A percentile compares a stretch with the other conserved stretches of the same genome.
Conservation (phyloP, 2,113 vertebrate genomes). For the Xenopus laevis region DNA sequence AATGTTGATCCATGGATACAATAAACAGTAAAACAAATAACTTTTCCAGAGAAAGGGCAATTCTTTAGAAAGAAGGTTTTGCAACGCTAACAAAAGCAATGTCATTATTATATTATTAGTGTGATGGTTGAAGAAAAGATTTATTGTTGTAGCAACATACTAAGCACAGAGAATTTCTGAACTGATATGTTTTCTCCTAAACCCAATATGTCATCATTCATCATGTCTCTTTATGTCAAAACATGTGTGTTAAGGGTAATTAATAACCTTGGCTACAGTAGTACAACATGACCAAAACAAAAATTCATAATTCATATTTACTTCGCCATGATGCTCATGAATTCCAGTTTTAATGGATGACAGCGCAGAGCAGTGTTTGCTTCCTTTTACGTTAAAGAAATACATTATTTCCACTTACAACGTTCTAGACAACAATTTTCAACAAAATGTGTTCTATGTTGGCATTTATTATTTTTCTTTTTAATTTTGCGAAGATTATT, state of each 20-base stretch:
- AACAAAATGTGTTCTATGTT: neutral
- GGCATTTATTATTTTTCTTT: too few relatives aligned
- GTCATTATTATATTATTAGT: neutral
- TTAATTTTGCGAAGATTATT: too few relatives aligned
- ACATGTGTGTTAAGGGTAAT: constrained; percentile 18
- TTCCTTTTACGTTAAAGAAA: neutral
- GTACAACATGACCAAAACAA: constrained; percentile 15
- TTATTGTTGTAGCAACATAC: constrained; percentile 5
- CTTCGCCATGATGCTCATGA: neutral
- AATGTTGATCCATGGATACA: constrained; percentile 52
- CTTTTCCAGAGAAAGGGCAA: neutral
- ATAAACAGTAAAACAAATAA: constrained; percentile 15
- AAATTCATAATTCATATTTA: constrained; percentile 21
- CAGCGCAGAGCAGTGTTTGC: too few relatives aligned
- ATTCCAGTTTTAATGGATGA: neutral
- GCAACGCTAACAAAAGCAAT: neutral
- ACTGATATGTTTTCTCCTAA: constrained; percentile 4
- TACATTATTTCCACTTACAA: constrained; percentile 10
- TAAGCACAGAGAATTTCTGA: neutral
- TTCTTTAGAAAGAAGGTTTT: too few relatives aligned
- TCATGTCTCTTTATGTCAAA: constrained; percentile 14
- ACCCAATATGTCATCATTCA: constrained; percentile 4
- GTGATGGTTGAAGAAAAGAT: constrained; percentile 12
- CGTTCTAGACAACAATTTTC: constrained; percentile 8
- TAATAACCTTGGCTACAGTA: constrained; percentile 19